phyloP scores from a whole-genome alignment of 2,888 invertebrate genomes.

The Dastarcus helophoroides region DNA sequence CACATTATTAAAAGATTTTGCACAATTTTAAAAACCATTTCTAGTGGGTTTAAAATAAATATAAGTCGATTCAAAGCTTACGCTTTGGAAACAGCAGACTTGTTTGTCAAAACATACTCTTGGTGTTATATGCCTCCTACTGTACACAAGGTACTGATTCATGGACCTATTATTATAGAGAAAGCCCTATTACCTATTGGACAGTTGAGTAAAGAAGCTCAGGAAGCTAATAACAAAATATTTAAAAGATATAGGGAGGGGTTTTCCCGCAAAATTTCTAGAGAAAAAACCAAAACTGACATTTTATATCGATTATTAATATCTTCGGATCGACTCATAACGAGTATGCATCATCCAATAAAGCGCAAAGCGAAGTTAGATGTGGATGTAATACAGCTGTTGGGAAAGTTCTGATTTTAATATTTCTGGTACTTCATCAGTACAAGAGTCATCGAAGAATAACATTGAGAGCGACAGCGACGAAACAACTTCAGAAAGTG shows the following conservation, averaged over 20 bases:
- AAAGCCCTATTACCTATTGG: constrained; percentile 6
- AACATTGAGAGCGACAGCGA: too few species aligned
- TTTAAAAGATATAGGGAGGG: constrained; percentile 8
- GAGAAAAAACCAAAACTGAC: not conserved
- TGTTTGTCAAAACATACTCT: constrained; percentile 14
- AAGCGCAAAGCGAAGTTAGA: too few species aligned
- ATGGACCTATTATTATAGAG: constrained; percentile 5
- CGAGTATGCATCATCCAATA: too few species aligned
- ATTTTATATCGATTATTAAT: constrained; percentile 7
- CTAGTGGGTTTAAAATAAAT: constrained; percentile 15
- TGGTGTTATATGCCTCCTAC: constrained; percentile 16
- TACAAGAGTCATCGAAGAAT: too few species aligned
- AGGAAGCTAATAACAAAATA: constrained; percentile 5
- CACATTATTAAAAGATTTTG: constrained; percentile 10
- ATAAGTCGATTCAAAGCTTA: constrained; percentile 12
- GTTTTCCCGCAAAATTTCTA: constrained; percentile 2
- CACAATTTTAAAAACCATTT: constrained; percentile 14
- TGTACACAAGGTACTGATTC: constrained; percentile 8
- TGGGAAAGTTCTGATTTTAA: too few species aligned
- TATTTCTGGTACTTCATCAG: too few species aligned
- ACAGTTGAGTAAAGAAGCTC: constrained; percentile 6
- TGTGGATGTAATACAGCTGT: too few species aligned
- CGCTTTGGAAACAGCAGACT: constrained; percentile 13
- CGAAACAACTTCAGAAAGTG: too few species aligned
- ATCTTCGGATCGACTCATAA: constrained; percentile 6